Conservation (phyloP, 2,113 vertebrate species). For the Xiphias gladius region DNA sequence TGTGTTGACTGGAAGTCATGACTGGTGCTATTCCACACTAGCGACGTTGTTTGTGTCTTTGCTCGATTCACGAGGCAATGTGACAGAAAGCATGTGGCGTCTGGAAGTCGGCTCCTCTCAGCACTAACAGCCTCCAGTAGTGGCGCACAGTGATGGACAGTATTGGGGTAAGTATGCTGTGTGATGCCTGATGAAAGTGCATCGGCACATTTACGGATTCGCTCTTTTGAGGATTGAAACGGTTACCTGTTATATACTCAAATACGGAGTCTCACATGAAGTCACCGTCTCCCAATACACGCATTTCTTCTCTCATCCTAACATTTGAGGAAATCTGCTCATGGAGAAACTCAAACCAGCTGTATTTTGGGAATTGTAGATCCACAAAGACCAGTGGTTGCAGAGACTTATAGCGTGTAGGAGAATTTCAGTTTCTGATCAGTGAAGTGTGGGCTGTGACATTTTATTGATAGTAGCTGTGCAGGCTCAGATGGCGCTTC, state of each 20-base stretch:
- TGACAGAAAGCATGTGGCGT: slow-evolving; percentile 28
- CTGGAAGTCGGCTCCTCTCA: slow-evolving; percentile 4
- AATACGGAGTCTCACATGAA: neutral
- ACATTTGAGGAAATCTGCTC: neutral
- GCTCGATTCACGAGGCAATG: neutral
- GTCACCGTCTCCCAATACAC: neutral
- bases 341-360: neutral
- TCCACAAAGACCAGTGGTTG: slow-evolving; percentile 1
- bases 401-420: neutral
- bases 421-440: slow-evolving; percentile 40
- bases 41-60: neutral
- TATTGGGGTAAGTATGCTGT: slow-evolving; percentile 4
- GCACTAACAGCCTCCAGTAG: neutral
- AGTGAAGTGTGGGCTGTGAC: slow-evolving; percentile 57
- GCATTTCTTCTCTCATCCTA: neutral
- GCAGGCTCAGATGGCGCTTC: slow-evolving; percentile 43
- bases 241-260: neutral
- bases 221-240: slow-evolving; percentile 7
- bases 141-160: slow-evolving; percentile 15
- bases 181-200: slow-evolving; percentile 18
- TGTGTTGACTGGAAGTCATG: neutral
- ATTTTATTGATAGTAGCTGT: slow-evolving; percentile 60
- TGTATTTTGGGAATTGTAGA: neutral
- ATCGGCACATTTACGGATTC: neutral
- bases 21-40: neutral